These are phyloP conservation scores for Brachyopa scutellaris DNA, from an alignment of 2,888 invertebrate species.

Conservation along the genomic window DNA sequence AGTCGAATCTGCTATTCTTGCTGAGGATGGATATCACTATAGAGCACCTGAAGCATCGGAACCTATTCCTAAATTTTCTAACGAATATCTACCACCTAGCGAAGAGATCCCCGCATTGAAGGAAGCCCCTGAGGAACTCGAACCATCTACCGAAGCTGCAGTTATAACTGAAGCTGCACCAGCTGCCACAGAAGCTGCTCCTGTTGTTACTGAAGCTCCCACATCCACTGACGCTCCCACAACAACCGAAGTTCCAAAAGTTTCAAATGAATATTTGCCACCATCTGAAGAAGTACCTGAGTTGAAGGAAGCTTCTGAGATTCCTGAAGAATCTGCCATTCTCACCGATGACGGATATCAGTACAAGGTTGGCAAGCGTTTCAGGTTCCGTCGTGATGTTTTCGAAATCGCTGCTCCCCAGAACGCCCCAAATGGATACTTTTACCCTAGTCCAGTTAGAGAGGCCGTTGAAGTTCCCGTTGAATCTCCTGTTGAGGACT, in stretches of 20 bases:
- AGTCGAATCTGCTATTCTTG: slow-evolving; percentile 23
- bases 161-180: slow-evolving; percentile 22
- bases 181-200: background rate
- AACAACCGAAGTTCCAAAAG: slow-evolving; percentile 20
- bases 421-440: slow-evolving; percentile 12
- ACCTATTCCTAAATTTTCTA: slow-evolving; percentile 47
- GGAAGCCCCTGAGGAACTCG: slow-evolving; percentile 13
- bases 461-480: background rate
- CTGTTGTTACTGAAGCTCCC: slow-evolving; percentile 14
- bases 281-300: slow-evolving; percentile 69
- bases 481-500: slow-evolving; percentile 14
- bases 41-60: slow-evolving; percentile 25
- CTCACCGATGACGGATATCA: slow-evolving; percentile 63
- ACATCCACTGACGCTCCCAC: slow-evolving; percentile 14
- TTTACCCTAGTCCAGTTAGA: slow-evolving; percentile 1
- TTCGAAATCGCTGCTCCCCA: slow-evolving; percentile 32
- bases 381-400: slow-evolving; percentile 76
- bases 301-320: slow-evolving; percentile 50
- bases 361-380: slow-evolving; percentile 43
- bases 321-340: slow-evolving; percentile 73
- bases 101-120: slow-evolving; percentile 12
- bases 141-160: slow-evolving; percentile 16
- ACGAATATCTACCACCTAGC: slow-evolving; percentile 72
- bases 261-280: slow-evolving; percentile 76
- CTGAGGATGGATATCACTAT: slow-evolving; percentile 56